Base-by-base conservation (phyloP, 2,888 invertebrate genomes). In the Caenorhabditis zanzibari region DNA sequence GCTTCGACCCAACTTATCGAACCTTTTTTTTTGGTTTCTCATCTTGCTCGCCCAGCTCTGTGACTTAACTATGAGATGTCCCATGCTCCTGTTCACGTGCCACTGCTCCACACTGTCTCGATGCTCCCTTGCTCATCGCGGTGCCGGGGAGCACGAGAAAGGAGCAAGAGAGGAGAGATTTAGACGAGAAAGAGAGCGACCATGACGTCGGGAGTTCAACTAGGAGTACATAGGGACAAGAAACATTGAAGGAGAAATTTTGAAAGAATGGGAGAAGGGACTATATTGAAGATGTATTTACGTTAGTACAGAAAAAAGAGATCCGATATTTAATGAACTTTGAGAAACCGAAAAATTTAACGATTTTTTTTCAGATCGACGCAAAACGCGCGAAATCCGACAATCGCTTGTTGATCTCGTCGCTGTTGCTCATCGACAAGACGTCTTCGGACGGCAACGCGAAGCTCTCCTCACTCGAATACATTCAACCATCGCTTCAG, bases 391-490 rank as follows among this genome's bases (percentile, higher is more conserved):
- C 73, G 26, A 80, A 75, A 63, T 81, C 76, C n/a, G 88, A 88
- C 82, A 81, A 83, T 61, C 84, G 84, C 58, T 66, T 88, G 14
- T 75, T 88, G 56, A 74, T 86, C 47, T 84, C 84, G 47, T 84
- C 87, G 61, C 81, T 88, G 49, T 69, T 85, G 41, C 85, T 87
- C 66, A 84, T 87, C 73, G 86, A 88, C 79, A 85, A 85, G 54
- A 84, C 85, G 47, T 82, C 86, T 10, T 81, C 82, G 35, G 87
- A 87, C 35, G 87, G 88, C 41, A 85, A 81, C 61, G 87, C 82
- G 9, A 80, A 83, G 24, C 68, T 56, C 54, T 76, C 85, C 24
- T 49, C 73, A 12, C 56, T 74, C 35, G 79, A 81, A 14, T 74
- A 64, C 68, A 73, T 74, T 22, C 75, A 82, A 35, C 72, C 79